phyloP scores from a whole-genome alignment of 2,888 invertebrate species.

The Ophion obscuratus region DNA sequence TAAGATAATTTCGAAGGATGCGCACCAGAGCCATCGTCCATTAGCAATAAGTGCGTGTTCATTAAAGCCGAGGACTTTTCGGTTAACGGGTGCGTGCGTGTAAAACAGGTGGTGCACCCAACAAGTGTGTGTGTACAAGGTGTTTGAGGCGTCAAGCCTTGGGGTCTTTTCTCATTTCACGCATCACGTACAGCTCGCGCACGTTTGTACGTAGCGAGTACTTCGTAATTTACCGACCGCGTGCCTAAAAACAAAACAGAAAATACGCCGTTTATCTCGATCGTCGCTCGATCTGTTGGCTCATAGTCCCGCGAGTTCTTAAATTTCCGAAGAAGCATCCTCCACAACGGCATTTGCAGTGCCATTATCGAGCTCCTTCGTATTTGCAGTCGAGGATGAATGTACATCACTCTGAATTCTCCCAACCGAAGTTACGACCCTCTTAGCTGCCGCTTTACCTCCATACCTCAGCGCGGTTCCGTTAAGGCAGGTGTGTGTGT shows the following conservation, averaged over 20 bases:
- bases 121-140: conserved; percentile 17
- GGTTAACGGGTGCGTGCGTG: conserved; percentile 8
- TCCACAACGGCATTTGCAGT: background rate
- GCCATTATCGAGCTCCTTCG: background rate
- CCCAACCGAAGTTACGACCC: background rate
- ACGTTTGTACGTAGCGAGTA: background rate
- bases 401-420: background rate
- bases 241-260: background rate
- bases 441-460: background rate
- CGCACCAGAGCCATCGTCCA: background rate
- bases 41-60: conserved; percentile 20
- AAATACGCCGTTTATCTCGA: conserved; percentile 43
- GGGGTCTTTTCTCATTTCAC: conserved; percentile 61
- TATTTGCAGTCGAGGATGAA: background rate
- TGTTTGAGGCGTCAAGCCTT: conserved; percentile 45
- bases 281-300: conserved; percentile 27
- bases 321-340: conserved; percentile 11
- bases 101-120: conserved; percentile 28
- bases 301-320: background rate
- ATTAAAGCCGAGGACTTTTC: conserved; percentile 14
- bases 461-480: background rate
- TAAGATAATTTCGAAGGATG: background rate
- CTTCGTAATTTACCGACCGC: background rate
- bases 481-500: background rate
- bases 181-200: conserved; percentile 2